Evolutionary conservation across 2,888 invertebrate species (phyloP).

Genomic region (Oligia latruncula): DNA sequence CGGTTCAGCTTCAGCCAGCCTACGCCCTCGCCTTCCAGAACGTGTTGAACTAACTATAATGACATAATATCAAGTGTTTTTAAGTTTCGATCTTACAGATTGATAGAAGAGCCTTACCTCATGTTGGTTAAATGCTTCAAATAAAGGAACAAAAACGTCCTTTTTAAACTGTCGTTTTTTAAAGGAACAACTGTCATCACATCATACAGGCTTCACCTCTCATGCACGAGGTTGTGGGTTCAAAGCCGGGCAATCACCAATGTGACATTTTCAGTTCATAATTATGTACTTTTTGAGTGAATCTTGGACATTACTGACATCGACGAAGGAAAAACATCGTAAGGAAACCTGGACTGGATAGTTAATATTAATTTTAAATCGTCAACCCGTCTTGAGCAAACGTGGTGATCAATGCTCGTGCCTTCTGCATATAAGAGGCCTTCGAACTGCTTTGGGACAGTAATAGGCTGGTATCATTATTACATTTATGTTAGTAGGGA

Average conservation of each 20-base stretch:
- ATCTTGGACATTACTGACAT: neutral
- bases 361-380: neutral
- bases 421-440: neutral
- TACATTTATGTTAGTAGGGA: too few species aligned
- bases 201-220: neutral
- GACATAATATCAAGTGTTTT: too few species aligned
- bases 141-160: neutral
- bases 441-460: neutral
- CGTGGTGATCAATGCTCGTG: too few species aligned
- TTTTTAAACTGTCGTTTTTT: neutral
- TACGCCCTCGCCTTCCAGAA: slow-evolving; percentile 97
- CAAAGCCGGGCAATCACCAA: neutral
- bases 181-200: neutral
- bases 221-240: neutral
- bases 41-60: slow-evolving; percentile 93
- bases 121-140: neutral
- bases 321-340: neutral
- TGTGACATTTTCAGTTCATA: neutral
- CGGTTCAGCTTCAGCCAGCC: slow-evolving; percentile 98
- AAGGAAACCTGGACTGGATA: neutral
- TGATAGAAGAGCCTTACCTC: neutral
- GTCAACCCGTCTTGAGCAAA: neutral
- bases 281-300: neutral
- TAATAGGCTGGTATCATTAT: neutral
- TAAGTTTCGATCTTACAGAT: neutral